Conservation (phyloP, 1,140 invertebrate genomes). For the Periplaneta americana region DNA sequence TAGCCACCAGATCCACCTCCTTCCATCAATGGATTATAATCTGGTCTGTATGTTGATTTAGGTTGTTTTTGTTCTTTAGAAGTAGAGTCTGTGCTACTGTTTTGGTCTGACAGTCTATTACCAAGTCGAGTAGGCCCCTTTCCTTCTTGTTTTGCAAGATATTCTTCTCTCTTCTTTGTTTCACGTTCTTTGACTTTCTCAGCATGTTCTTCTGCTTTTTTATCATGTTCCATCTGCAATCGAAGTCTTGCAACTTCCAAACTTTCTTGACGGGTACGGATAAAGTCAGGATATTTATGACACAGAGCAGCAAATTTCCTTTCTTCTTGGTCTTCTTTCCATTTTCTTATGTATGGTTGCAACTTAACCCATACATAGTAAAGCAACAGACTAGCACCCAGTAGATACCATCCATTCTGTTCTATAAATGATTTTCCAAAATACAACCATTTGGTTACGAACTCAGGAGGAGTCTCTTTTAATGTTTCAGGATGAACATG, state of each 20-base stretch:
- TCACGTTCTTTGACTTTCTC: not conserved
- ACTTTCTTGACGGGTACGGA: not conserved
- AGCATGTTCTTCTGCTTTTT: not conserved
- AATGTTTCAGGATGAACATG: not conserved
- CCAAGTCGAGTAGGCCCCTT: not conserved
- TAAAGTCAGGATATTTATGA: not conserved
- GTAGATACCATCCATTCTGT: not conserved
- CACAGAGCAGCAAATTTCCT: not conserved
- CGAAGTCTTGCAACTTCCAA: not conserved
- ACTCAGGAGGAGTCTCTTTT: not conserved
- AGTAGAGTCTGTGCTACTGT: not conserved
- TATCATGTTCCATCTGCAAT: not conserved
- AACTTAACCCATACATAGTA: not conserved
- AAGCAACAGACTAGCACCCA: not conserved
- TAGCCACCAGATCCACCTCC: not conserved
- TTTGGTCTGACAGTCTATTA: not conserved
- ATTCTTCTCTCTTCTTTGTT: not conserved
- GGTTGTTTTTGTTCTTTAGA: not conserved
- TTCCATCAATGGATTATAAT: not conserved
- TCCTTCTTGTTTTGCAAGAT: not conserved
- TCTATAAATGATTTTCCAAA: not conserved
- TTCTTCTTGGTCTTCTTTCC: not conserved
- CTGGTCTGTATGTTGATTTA: not conserved
- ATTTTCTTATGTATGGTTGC: not conserved
- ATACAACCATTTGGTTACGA: not conserved